A percentile compares a stretch with the other conserved stretches of the same genome.
Conservation (phyloP, 2,797 vertebrate genomes). For the Eulemur mongoz region DNA sequence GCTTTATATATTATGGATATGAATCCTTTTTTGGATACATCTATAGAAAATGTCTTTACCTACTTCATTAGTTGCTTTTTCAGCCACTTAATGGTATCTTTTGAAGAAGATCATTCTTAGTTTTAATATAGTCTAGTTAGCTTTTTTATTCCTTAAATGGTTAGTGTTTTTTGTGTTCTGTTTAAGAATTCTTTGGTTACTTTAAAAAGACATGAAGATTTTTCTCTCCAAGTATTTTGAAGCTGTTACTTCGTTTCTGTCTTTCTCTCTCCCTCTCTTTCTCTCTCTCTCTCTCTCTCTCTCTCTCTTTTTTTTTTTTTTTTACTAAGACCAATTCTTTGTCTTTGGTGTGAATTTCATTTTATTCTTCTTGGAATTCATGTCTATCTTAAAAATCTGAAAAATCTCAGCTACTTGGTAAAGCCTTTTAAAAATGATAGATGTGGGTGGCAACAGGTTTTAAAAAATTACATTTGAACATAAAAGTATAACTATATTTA, state of each 20-base stretch:
- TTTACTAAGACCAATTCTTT: background rate
- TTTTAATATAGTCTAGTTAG: background rate
- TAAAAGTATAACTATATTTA: slow-evolving; percentile 14
- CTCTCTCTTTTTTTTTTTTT: background rate
- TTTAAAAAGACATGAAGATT: background rate
- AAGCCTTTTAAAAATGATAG: slow-evolving; percentile 9
- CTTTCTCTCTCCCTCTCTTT: background rate
- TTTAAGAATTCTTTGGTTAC: background rate
- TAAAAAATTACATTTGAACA: slow-evolving; percentile 5
- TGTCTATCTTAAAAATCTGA: slow-evolving; percentile 12
- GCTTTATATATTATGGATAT: background rate
- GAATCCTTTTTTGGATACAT: background rate
- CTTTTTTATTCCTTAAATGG: background rate
- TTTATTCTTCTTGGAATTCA: background rate
- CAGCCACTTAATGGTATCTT: background rate
- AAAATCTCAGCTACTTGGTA: background rate
- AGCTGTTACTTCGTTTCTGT: background rate
- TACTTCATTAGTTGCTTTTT: background rate
- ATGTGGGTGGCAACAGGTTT: background rate
- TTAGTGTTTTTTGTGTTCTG: background rate
- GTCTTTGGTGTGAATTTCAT: background rate
- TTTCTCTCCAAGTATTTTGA: background rate
- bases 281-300: too few relatives aligned
- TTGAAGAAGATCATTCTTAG: background rate
- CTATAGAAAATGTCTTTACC: background rate